A percentile compares a stretch with the other conserved stretches of the same genome.
Conservation (phyloP, 2,797 vertebrate species). For the Manis pentadactyla region DNA sequence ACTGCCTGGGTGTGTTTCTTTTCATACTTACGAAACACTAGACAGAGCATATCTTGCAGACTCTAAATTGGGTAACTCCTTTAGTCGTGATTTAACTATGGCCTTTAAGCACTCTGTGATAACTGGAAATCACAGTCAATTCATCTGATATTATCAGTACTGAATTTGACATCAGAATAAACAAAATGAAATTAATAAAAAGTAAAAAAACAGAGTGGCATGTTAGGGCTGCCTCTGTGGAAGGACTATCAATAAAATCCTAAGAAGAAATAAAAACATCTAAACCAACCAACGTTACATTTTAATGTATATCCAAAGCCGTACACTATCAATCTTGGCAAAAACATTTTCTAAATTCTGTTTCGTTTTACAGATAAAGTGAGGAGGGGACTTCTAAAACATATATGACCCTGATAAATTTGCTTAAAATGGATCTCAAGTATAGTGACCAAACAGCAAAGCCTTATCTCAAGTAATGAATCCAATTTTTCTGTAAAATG, state of each 20-base stretch:
- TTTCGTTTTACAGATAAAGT: slow-evolving; percentile 3
- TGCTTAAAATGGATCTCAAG: background rate
- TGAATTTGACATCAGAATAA: background rate
- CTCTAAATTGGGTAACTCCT: background rate
- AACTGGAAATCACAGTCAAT: background rate
- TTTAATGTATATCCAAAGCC: background rate
- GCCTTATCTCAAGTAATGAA: background rate
- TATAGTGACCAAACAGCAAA: background rate
- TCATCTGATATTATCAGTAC: background rate
- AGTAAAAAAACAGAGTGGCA: background rate
- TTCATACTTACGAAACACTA: background rate
- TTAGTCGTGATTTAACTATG: background rate
- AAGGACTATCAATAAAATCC: background rate
- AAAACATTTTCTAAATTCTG: slow-evolving; percentile 34
- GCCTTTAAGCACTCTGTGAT: background rate
- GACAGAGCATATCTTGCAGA: background rate
- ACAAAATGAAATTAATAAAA: background rate
- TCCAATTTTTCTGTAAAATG: background rate
- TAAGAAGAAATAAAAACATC: slow-evolving; percentile 8
- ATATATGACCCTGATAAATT: background rate
- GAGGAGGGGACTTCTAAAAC: background rate
- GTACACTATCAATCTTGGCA: background rate
- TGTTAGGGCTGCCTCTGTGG: background rate
- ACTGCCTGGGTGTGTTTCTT: background rate
- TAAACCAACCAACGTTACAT: background rate